Base-by-base conservation (phyloP, 2,888 invertebrate species). In the Drosophila barbarae region DNA sequence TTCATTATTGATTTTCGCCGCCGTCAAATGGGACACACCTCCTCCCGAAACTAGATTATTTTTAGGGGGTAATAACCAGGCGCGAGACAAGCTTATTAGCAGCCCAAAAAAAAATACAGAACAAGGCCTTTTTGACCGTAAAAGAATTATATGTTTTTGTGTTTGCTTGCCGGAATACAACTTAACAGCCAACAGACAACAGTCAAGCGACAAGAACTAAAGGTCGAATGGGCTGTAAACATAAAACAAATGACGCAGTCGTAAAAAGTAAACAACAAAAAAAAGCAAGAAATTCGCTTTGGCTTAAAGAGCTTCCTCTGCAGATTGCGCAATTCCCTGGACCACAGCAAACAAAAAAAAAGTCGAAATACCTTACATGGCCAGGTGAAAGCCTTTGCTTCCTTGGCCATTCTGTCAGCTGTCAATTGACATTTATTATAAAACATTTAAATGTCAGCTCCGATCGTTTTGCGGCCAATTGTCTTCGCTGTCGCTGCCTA, bases 191-290 rank as follows among this genome's bases (percentile, higher is more conserved):
- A 21, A 28, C 32, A 44, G 28, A 36, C 23, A 30, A 7, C 6
- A 26, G 26, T 7, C 26, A 26, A 26, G 57, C 38, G 5, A 36
- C 12, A 44, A 38, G 23, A 68, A 41, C 36, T 42, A 54, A 75
- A 79, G 79, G 84, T 81, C 84, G 64, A 74, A 74, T 64, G 81
- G 78, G 67, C 67, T 77, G 84, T 80, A 72, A 77, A 71, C 67
- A 55, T 41, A 63, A 79, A 79, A 52, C 75, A 73, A 78, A 77
- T 74, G 83, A 57, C 49, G 30, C 39, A 42, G 59, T 74, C 79
- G 69, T 82, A 79, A 82, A 74, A 74, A 42, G 47, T 32, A 3
- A 9, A 32, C 12, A 23, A 53, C 6, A 28, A 28, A 5, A 26
- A 26, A 7, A 34, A 64, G 0, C n/a, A 28, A 26, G n/a, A 42